Evolutionary conservation across 2,113 vertebrate genomes (phyloP).

Genomic region (Danio rerio): DNA sequence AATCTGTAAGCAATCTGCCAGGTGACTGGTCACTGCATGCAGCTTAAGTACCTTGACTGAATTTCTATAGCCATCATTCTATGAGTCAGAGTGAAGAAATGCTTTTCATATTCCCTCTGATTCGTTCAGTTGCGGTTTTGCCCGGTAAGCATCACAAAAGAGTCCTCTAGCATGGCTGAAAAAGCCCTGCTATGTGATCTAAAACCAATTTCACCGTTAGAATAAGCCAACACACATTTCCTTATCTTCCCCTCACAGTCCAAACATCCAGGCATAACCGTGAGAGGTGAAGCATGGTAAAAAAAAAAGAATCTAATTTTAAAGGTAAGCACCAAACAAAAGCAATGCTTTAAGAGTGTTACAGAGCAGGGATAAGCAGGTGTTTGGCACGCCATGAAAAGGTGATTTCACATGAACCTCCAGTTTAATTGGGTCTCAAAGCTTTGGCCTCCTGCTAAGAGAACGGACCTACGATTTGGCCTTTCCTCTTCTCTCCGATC

Average conservation of each 20-base stretch:
- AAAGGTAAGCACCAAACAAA: slow-evolving; percentile 84
- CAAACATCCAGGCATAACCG: slow-evolving; percentile 93
- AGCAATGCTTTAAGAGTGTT: slow-evolving; percentile 57
- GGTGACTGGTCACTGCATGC: slow-evolving; percentile 2
- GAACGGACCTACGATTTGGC: neutral
- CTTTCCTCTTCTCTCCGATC: neutral
- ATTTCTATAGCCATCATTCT: neutral
- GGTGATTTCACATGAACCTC: slow-evolving; percentile 65
- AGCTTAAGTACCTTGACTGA: slow-evolving; percentile 16
- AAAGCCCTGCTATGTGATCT: slow-evolving; percentile 76
- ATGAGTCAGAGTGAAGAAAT: slow-evolving; percentile 69
- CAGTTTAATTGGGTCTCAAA: slow-evolving; percentile 60
- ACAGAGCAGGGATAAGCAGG: slow-evolving; percentile 65
- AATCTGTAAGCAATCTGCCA: slow-evolving; percentile 19
- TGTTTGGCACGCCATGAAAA: slow-evolving; percentile 66
- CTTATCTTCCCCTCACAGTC: slow-evolving; percentile 86
- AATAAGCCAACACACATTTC: slow-evolving; percentile 74
- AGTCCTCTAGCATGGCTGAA: slow-evolving; percentile 67
- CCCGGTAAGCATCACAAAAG: slow-evolving; percentile 71
- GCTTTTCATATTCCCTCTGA: slow-evolving; percentile 72
- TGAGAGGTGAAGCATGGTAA: slow-evolving; percentile 94
- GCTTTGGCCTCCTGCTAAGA: slow-evolving; percentile 18
- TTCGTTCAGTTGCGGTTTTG: slow-evolving; percentile 69
- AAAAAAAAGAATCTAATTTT: slow-evolving; percentile 93
- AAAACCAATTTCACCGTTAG: slow-evolving; percentile 81